Evolutionary conservation across 2,888 invertebrate genomes (phyloP).

Genomic region (Lepidochrysops patricia): DNA sequence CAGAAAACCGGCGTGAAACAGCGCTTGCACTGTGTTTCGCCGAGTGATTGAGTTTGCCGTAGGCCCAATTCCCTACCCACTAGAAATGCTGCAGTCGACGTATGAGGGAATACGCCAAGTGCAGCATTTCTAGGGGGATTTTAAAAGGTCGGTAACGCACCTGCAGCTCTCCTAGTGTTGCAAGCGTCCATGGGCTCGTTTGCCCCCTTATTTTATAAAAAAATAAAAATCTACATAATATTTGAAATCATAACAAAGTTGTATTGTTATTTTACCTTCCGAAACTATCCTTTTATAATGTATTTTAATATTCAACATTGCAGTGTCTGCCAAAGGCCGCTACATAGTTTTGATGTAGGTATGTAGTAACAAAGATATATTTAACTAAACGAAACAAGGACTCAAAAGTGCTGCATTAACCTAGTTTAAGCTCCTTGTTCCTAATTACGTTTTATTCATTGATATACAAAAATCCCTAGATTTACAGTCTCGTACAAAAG

Average conservation of each 20-base stretch:
- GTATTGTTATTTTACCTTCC: background rate
- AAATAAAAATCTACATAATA: background rate
- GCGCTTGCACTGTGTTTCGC: too few relatives aligned
- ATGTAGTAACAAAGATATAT: constrained; percentile 43
- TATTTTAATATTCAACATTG: constrained; percentile 38
- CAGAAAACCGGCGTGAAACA: too few relatives aligned
- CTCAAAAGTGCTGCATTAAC: constrained; percentile 34
- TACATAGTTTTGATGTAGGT: constrained; percentile 36
- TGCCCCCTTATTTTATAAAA: too few relatives aligned
- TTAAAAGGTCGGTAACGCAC: too few relatives aligned
- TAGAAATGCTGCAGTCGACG: too few relatives aligned
- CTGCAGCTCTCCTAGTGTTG: too few relatives aligned
- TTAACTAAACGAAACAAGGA: constrained; percentile 38
- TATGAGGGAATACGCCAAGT: too few relatives aligned
- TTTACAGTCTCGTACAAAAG: background rate
- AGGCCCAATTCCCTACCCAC: too few relatives aligned
- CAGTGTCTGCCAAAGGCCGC: constrained; percentile 41
- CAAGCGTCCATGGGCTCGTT: too few relatives aligned
- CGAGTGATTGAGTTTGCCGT: too few relatives aligned
- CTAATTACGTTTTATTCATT: constrained; percentile 17
- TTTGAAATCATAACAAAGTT: background rate
- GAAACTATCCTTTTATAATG: background rate
- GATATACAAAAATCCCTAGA: too few relatives aligned
- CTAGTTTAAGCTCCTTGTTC: constrained; percentile 30
- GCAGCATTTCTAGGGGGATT: too few relatives aligned